These are phyloP conservation scores for Helleia helle DNA, from an alignment of 2,888 invertebrate species.

Conservation along the genomic window DNA sequence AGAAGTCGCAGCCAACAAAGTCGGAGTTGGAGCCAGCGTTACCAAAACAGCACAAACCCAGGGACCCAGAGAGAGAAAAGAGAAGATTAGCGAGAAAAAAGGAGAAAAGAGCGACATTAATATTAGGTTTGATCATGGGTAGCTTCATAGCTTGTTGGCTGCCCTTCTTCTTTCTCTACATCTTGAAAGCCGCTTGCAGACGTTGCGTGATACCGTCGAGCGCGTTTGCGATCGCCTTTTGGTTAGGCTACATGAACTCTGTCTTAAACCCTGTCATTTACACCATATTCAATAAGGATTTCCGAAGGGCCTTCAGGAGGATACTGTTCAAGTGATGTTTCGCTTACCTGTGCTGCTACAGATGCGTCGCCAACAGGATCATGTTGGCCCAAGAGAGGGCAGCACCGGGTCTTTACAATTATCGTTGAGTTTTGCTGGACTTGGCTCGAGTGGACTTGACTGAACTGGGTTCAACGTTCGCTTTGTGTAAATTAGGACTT, in stretches of 20 bases:
- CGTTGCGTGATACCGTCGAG: constrained; percentile 84
- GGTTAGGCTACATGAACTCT: constrained; percentile 98
- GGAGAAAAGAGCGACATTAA: constrained; percentile 96
- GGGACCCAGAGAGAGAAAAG: constrained; percentile 95
- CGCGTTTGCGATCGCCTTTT: constrained; percentile 94
- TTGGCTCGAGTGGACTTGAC: neutral
- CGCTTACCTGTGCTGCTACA: constrained; percentile 87
- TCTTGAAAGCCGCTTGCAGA: constrained; percentile 86
- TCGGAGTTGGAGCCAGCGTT: constrained; percentile 79
- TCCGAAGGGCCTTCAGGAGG: constrained; percentile 94
- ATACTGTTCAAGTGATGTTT: constrained; percentile 97
- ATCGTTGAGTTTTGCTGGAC: constrained; percentile 34
- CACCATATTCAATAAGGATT: constrained; percentile 98
- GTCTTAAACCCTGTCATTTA: constrained; percentile 96
- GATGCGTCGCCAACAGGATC: constrained; percentile 79
- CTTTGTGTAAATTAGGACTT: neutral
- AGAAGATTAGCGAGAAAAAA: constrained; percentile 94
- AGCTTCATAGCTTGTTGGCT: constrained; percentile 99
- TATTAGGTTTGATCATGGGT: constrained; percentile 97
- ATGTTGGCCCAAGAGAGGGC: constrained; percentile 76
- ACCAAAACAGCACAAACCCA: constrained; percentile 83
- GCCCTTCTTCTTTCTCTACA: constrained; percentile 97
- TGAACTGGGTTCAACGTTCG: too few relatives aligned
- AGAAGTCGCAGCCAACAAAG: constrained; percentile 60
- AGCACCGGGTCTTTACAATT: constrained; percentile 76